These are phyloP conservation scores for Cyclina sinensis DNA, from an alignment of 1,140 invertebrate species.

Conservation along the genomic window DNA sequence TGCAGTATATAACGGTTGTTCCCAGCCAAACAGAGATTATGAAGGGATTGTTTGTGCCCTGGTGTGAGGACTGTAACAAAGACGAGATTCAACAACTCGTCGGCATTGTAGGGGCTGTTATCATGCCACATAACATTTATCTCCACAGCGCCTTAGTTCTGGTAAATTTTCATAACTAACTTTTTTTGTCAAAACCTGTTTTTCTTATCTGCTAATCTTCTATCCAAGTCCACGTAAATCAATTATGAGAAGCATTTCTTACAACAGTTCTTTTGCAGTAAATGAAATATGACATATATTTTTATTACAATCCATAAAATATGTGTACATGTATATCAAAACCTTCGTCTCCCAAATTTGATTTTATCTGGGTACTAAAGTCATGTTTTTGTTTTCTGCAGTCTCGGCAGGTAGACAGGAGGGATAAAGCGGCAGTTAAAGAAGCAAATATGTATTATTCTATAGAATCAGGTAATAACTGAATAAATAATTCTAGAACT, in stretches of 20 bases:
- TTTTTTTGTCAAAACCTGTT: too few relatives aligned
- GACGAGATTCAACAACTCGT: constrained; percentile 93
- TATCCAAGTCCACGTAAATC: too few relatives aligned
- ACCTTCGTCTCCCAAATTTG: too few relatives aligned
- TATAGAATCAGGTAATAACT: constrained; percentile 92
- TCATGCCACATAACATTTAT: constrained; percentile 98
- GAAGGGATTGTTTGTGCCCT: constrained; percentile 94
- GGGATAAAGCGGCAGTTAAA: constrained; percentile 90
- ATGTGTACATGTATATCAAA: background rate
- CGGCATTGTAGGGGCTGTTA: constrained; percentile 96
- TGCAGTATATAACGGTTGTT: constrained; percentile 91
- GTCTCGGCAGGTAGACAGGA: constrained; percentile 93
- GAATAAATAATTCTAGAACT: too few relatives aligned
- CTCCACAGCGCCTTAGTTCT: constrained; percentile 96
- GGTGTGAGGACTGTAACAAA: constrained; percentile 91
- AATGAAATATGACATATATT: too few relatives aligned
- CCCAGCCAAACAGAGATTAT: constrained; percentile 92
- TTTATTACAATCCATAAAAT: too few relatives aligned
- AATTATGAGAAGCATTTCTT: too few relatives aligned
- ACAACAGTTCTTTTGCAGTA: too few relatives aligned
- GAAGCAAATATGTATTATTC: constrained; percentile 96
- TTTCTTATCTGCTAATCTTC: too few relatives aligned
- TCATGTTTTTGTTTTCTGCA: constrained; percentile 88
- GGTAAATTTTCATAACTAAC: too few relatives aligned
- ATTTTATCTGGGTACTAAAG: too few relatives aligned